Conservation (phyloP, 92 coral and sea anemone genomes). For the Pocillopora meandrina region DNA sequence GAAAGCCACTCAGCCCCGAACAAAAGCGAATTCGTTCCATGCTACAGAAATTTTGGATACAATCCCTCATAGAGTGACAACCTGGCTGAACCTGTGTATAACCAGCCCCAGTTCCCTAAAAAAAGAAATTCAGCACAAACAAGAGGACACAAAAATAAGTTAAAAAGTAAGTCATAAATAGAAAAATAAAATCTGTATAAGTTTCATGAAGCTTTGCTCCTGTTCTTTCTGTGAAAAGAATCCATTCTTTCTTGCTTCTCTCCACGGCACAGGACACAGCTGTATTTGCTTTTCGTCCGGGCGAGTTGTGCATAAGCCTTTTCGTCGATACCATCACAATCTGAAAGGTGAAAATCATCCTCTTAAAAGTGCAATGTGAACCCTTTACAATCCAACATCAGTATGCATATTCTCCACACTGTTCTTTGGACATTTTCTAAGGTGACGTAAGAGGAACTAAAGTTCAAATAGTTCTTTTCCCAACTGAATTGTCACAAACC, state of each 20-base stretch:
- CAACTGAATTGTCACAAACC: no score
- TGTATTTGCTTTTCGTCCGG: conserved; percentile 87
- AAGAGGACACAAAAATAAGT: neutral
- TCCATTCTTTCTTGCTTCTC: conserved; percentile 95
- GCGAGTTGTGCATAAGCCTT: conserved; percentile 87
- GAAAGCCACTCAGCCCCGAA: no score
- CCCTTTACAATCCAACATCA: no score
- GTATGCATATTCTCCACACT: no score
- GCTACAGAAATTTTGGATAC: no score
- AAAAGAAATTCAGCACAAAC: no score
- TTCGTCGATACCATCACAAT: conserved; percentile 96
- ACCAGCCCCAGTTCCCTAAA: neutral
- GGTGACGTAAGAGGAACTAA: no score
- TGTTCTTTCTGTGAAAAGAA: conserved; percentile 86
- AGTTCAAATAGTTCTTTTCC: no score
- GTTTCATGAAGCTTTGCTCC: conserved; percentile 40
- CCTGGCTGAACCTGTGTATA: no score
- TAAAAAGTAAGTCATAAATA: neutral
- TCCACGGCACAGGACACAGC: conserved; percentile 97
- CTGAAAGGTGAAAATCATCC: conserved; percentile 9
- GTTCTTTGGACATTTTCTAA: no score
- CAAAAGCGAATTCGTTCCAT: no score
- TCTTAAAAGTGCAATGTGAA: neutral
- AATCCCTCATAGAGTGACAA: no score
- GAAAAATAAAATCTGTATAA: neutral